Evolutionary conservation across 2,888 invertebrate species (phyloP).

Genomic region (Hydrotaea cyrtoneurina): DNA sequence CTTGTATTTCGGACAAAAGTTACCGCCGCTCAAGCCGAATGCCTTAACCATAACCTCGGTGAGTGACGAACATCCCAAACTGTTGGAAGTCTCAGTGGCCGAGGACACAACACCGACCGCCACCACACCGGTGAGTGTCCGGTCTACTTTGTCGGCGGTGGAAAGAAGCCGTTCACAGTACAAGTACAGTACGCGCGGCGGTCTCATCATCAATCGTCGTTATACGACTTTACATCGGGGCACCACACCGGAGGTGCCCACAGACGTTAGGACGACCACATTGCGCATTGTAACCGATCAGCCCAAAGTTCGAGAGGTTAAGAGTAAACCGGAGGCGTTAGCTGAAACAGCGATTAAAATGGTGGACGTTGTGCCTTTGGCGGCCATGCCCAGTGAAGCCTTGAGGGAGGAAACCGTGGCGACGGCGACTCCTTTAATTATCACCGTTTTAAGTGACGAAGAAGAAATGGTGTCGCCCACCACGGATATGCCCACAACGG

Average conservation of each 20-base stretch:
- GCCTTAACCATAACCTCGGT: slow-evolving; percentile 80
- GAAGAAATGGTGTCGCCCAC: slow-evolving; percentile 73
- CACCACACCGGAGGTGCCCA: slow-evolving; percentile 48
- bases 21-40: slow-evolving; percentile 80
- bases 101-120: slow-evolving; percentile 61
- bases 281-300: slow-evolving; percentile 43
- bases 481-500: slow-evolving; percentile 24
- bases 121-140: slow-evolving; percentile 60
- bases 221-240: slow-evolving; percentile 55
- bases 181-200: slow-evolving; percentile 74
- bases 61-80: slow-evolving; percentile 82
- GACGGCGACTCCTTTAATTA: slow-evolving; percentile 76
- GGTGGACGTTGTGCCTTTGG: neutral
- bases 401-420: slow-evolving; percentile 6
- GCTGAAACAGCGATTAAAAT: slow-evolving; percentile 45
- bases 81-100: slow-evolving; percentile 84
- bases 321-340: neutral
- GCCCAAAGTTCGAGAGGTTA: slow-evolving; percentile 12
- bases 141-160: slow-evolving; percentile 72
- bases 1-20: slow-evolving; percentile 86
- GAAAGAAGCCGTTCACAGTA: slow-evolving; percentile 75
- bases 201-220: slow-evolving; percentile 63
- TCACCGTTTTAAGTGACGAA: slow-evolving; percentile 75
- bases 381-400: slow-evolving; percentile 34
- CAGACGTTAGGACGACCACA: slow-evolving; percentile 46